These are phyloP conservation scores for Ametastegia equiseti DNA, from an alignment of 2,888 invertebrate genomes.

Conservation along the genomic window DNA sequence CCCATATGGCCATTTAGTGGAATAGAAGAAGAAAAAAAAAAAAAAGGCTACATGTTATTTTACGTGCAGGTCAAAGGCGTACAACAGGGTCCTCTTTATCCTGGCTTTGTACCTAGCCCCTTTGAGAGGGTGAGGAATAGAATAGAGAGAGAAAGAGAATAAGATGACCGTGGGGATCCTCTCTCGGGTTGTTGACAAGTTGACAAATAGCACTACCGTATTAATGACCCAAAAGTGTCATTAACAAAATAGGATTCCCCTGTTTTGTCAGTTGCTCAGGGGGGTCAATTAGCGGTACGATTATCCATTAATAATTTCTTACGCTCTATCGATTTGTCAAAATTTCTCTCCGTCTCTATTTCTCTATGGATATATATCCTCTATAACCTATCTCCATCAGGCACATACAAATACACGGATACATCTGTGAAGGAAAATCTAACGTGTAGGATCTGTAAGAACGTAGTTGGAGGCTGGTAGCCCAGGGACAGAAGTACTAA, in stretches of 20 bases:
- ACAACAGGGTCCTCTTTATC: neutral
- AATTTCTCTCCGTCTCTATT: neutral
- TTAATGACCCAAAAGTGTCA: conserved; percentile 34
- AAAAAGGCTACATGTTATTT: conserved; percentile 53
- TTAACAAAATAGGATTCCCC: conserved; percentile 38
- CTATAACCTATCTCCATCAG: neutral
- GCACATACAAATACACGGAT: neutral
- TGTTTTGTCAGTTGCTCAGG: conserved; percentile 40
- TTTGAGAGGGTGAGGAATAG: neutral
- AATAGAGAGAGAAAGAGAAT: neutral
- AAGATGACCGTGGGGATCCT: neutral
- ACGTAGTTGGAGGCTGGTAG: no score
- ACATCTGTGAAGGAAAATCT: neutral
- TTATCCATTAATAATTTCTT: conserved; percentile 31
- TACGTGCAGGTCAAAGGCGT: neutral
- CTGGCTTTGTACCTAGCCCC: neutral
- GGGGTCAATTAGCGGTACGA: neutral
- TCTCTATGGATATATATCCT: neutral
- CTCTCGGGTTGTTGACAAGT: conserved; percentile 1
- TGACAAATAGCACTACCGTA: conserved; percentile 13
- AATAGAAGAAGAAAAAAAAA: conserved; percentile 29
- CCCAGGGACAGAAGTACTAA: neutral
- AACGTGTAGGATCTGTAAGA: neutral
- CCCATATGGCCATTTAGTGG: conserved; percentile 42
- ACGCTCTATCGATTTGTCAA: conserved; percentile 24